Evolutionary conservation across 2,888 invertebrate genomes (phyloP).

Genomic region (Uloborus plumipes): DNA sequence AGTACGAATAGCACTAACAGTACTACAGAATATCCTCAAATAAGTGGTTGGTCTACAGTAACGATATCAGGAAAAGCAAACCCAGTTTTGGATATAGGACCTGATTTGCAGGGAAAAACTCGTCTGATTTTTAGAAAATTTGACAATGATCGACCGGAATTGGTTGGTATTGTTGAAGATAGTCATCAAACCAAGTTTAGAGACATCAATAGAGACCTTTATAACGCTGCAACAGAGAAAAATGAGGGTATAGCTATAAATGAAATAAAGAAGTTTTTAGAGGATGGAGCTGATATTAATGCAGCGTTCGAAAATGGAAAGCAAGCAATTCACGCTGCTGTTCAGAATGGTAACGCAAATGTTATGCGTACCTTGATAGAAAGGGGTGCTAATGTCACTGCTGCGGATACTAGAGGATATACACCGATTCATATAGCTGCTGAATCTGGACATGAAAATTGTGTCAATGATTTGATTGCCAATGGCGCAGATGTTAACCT

Average conservation of each 20-base stretch:
- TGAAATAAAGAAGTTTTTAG: not conserved
- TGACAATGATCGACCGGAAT: not conserved
- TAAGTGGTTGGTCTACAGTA: not conserved
- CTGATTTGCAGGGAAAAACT: not conserved
- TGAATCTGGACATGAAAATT: not conserved
- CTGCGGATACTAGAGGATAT: not conserved
- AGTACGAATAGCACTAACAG: too few relatives aligned
- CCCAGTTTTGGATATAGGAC: not conserved
- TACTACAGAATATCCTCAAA: not conserved
- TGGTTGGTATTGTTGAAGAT: not conserved
- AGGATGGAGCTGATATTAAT: not conserved
- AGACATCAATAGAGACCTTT: slow-evolving; percentile 10
- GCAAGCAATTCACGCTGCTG: slow-evolving; percentile 6
- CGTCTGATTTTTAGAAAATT: slow-evolving; percentile 4
- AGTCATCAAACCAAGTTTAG: not conserved
- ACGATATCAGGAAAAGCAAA: not conserved
- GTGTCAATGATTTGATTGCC: not conserved
- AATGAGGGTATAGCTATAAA: not conserved
- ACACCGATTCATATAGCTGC: slow-evolving; percentile 3
- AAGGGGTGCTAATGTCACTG: not conserved
- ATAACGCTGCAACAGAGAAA: not conserved
- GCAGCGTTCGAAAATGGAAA: not conserved
- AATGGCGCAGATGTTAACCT: not conserved
- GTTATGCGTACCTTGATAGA: not conserved
- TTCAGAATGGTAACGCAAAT: not conserved